A percentile compares a stretch with the other conserved stretches of the same genome.
Conservation (phyloP, 2,113 vertebrate species). For the Sceloporus undulatus region DNA sequence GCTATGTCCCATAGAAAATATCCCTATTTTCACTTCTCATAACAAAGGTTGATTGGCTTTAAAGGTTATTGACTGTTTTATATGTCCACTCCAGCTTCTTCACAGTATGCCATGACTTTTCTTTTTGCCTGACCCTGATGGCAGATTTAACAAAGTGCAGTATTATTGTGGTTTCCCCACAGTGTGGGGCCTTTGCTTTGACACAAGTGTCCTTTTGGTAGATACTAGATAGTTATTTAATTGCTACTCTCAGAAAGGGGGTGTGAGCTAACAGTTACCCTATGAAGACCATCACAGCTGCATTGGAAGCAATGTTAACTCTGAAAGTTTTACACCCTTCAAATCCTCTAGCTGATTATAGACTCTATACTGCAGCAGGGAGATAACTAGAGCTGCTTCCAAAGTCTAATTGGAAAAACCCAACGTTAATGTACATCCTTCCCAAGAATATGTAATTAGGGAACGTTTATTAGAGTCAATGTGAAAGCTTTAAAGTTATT, state of each 20-base stretch:
- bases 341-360: slow-evolving; percentile 51
- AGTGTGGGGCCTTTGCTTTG: slow-evolving; percentile 31
- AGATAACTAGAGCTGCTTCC: slow-evolving; percentile 64
- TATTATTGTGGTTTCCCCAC: slow-evolving; percentile 55
- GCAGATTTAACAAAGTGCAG: background rate
- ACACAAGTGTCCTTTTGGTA: slow-evolving; percentile 36
- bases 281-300: slow-evolving; percentile 12
- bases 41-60: slow-evolving; percentile 40
- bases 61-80: slow-evolving; percentile 50
- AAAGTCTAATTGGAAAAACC: slow-evolving; percentile 65
- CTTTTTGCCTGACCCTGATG: background rate
- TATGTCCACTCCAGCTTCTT: slow-evolving; percentile 48
- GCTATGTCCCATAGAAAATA: slow-evolving; percentile 23
- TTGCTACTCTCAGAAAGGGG: slow-evolving; percentile 29
- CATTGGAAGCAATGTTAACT: slow-evolving; percentile 43
- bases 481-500: slow-evolving; percentile 56
- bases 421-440: slow-evolving; percentile 43
- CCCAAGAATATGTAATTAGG: slow-evolving; percentile 74
- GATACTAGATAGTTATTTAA: background rate
- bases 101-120: slow-evolving; percentile 26
- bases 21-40: slow-evolving; percentile 41
- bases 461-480: slow-evolving; percentile 66
- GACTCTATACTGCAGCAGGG: slow-evolving; percentile 48
- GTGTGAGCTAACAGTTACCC: background rate
- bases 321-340: slow-evolving; percentile 43